These are phyloP conservation scores for Clepsis dumicolana DNA, from an alignment of 2,888 invertebrate genomes.

Conservation along the genomic window DNA sequence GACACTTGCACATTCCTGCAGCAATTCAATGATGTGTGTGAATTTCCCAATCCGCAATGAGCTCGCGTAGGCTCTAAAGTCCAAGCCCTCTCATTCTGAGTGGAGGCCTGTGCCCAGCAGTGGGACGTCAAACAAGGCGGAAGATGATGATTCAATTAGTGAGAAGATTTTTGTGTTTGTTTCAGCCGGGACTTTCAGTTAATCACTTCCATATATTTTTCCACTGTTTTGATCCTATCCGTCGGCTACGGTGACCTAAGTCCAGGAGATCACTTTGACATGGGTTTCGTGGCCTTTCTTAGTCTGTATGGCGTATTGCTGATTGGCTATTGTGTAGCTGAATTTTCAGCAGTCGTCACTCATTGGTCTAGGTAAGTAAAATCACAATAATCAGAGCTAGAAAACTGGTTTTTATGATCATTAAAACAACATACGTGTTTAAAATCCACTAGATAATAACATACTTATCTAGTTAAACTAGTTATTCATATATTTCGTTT, in stretches of 20 bases:
- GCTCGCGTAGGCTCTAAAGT: no score
- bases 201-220: conserved; percentile 77
- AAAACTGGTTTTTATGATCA: no score
- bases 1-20: no score
- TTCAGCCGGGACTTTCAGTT: conserved; percentile 70
- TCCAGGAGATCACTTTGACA: conserved; percentile 77
- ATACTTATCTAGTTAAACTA: background rate
- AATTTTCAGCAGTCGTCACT: conserved; percentile 81
- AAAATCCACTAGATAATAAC: background rate
- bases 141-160: background rate
- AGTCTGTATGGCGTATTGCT: conserved; percentile 79
- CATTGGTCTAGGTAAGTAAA: conserved; percentile 67
- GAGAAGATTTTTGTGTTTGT: conserved; percentile 15
- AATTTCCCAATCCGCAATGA: no score
- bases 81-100: no score
- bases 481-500: conserved; percentile 35
- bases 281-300: conserved; percentile 76
- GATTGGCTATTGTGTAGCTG: conserved; percentile 81
- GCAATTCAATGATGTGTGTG: no score
- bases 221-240: conserved; percentile 73
- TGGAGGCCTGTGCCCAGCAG: no score
- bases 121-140: no score
- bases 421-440: no score
- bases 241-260: conserved; percentile 81
- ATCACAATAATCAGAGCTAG: background rate